Base-by-base conservation (phyloP, 2,113 vertebrate species). In the Myiozetetes cayanensis region DNA sequence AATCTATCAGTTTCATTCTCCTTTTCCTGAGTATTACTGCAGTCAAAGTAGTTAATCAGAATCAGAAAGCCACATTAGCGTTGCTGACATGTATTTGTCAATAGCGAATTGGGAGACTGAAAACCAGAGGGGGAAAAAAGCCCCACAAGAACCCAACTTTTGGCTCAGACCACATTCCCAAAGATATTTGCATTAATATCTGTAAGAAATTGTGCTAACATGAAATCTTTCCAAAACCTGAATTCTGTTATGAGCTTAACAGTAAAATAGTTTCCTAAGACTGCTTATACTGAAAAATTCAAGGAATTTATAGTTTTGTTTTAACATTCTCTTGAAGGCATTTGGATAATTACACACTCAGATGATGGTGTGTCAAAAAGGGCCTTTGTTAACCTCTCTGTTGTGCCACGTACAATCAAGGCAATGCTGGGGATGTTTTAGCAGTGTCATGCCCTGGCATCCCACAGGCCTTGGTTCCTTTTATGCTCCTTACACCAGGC, bases 1-100 rank as follows among this genome's bases (percentile, higher is more conserved):
- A 92, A 95, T 96, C 94, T 95, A 91, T 95, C 85, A 77, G 71
- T 79, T 93, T 90, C 47, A 27, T 80, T 93, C 70, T 93, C 9
- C 19, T 95, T 91, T 95, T 83, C 70, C 70, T 92, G 58, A 58
- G 55, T 88, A 73, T 88, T 95, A 41, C 70, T 95, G 78, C 87
- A 93, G 80, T 87, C 66, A 74, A 72, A 91, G 61, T 66, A 73
- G 68, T 79, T 94, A 88, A 97, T 94, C 79, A 91, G 77, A 89
- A 90, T 92, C 78, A 90, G 90, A 94, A 85, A 72, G 44, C 62
- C 18, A 5, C 23, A 53, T 91, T 67, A 89, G 62, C 35, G 11
- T 68, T 71, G 43, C 47, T 85, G 83, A 62, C 50, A 37, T 33
- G 44, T 61, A 58, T 88, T 94, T 95, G 70, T 89, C 96, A 78